Evolutionary conservation across 2,113 vertebrate species (phyloP), one percentile per base, ranked within the genome.

Genomic region (Notarius quadriscutis): DNA sequence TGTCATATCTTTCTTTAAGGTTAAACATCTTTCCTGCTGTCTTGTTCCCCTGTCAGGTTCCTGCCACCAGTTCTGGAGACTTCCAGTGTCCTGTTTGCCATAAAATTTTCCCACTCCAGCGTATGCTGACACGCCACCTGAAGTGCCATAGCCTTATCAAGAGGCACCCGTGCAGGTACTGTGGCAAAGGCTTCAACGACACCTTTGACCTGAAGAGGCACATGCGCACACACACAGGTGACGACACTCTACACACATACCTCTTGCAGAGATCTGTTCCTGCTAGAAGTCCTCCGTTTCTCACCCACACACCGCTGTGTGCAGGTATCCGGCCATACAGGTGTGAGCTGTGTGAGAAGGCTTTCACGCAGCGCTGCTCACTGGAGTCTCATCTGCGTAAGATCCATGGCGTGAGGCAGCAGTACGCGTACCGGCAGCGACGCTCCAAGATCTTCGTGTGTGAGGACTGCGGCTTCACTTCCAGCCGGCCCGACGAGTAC

Each of bases 171-270:
- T 97, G 97, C 89, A 90, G 88, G 22, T 98, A 90, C 90, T 98
- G 97, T 63, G 94, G 94, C 18, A 98, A 97, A 89, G 97, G 97
- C 82, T 98, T 98, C 91, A 97, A 98, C 0, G 97, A 98, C 20
- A 97, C 96, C 84, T 98, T 97, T 0, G 97, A 98, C 90, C 96
- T 97, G 86, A 98, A 97, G 94, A 96, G 97, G 74, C 97, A 98
- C 84, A 96, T 97, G 96, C 92, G 97, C 87, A 98, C 96, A 20
- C 97, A 98, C 90, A 98, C 96, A 60, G 96, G 97, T 97, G 83
- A 90, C 20, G 60, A 86, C n/a, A 57, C 22, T 57, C 55, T 30
- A 50, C 71, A 75, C 69, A 88, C 15, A 48, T 51, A 34, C 7
- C 0, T 60, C 48, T 57, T 74, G 11, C 27, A 67, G n/a, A 81